These are phyloP conservation scores for Mareca penelope DNA, from an alignment of 2,797 vertebrate species.

Conservation along the genomic window DNA sequence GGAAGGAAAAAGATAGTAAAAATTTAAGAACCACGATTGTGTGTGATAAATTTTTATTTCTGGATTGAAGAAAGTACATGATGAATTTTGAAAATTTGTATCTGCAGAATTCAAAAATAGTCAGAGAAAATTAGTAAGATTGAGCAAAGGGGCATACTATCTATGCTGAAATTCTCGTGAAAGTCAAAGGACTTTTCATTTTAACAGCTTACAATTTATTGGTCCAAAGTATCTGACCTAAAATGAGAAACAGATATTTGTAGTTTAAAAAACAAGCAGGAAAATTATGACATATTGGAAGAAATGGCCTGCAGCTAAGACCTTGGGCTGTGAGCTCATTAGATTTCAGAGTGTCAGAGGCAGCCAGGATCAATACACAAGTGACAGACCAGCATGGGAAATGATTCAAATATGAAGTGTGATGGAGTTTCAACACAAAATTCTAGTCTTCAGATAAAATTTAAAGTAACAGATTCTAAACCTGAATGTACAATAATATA, in stretches of 20 bases:
- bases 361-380: conserved; percentile 9
- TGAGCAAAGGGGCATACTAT: background rate
- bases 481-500: background rate
- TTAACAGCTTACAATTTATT: background rate
- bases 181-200: background rate
- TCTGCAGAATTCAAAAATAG: background rate
- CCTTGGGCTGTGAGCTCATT: conserved; percentile 5
- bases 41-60: background rate
- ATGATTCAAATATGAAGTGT: background rate
- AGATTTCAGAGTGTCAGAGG: conserved; percentile 5
- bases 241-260: conserved; percentile 10
- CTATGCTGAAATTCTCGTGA: background rate
- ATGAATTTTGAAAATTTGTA: background rate
- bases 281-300: conserved; percentile 8
- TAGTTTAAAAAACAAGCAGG: background rate
- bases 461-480: background rate
- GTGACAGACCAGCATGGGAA: background rate
- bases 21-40: background rate
- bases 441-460: background rate
- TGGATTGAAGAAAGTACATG: background rate
- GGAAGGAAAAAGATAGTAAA: background rate
- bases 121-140: background rate
- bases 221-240: background rate
- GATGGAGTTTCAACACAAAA: background rate
- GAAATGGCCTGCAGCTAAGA: conserved; percentile 14